phyloP scores from a whole-genome alignment of 2,113 vertebrate species.

The Mesoclemmys tuberculata region DNA sequence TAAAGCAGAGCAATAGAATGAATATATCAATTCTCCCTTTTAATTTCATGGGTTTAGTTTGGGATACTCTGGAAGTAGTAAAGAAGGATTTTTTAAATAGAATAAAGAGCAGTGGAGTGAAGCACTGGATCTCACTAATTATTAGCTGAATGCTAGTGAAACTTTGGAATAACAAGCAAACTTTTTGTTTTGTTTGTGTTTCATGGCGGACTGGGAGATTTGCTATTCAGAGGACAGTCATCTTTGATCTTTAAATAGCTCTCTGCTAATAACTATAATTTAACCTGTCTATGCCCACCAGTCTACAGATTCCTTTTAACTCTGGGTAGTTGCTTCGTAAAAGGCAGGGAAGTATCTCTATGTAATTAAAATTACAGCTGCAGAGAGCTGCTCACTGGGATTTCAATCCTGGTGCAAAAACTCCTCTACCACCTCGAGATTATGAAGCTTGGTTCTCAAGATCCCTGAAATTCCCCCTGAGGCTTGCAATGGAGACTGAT shows the following conservation, averaged over 20 bases:
- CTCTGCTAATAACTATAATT: slow-evolving; percentile 68
- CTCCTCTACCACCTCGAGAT: background rate
- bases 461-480: background rate
- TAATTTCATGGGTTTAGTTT: background rate
- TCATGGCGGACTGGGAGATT: background rate
- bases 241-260: slow-evolving; percentile 58
- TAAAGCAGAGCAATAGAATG: background rate
- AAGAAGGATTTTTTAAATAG: background rate
- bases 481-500: background rate
- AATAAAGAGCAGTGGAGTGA: background rate
- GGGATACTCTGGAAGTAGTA: background rate
- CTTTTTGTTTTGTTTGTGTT: slow-evolving; percentile 34
- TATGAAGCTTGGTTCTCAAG: background rate
- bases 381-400: slow-evolving; percentile 24
- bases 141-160: background rate
- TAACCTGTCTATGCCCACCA: slow-evolving; percentile 44
- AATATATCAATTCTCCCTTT: background rate
- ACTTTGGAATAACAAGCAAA: slow-evolving; percentile 27
- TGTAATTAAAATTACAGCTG: slow-evolving; percentile 66
- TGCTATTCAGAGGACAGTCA: slow-evolving; percentile 41
- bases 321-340: slow-evolving; percentile 28
- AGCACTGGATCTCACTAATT: background rate
- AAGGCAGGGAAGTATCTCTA: slow-evolving; percentile 34
- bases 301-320: slow-evolving; percentile 49
- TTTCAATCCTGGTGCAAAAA: slow-evolving; percentile 29